Conservation (phyloP, 2,797 vertebrate species). For the Nannoperca obscura region DNA sequence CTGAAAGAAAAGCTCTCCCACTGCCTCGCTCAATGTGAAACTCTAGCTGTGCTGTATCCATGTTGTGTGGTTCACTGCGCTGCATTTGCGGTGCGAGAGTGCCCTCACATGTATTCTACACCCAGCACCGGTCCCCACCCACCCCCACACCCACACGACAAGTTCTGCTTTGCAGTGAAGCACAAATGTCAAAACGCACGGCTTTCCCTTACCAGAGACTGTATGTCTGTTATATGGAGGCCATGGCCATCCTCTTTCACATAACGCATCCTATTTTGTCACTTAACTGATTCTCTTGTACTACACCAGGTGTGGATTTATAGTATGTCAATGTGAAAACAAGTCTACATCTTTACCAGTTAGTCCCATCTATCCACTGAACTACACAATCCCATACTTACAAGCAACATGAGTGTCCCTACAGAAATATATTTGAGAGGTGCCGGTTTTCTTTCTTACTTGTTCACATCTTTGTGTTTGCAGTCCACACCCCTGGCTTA, state of each 20-base stretch:
- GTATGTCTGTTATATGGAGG: not conserved
- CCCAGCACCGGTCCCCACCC: constrained; percentile 30
- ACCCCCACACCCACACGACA: constrained; percentile 14
- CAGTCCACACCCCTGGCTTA: not conserved
- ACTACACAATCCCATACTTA: not conserved
- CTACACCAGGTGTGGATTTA: not conserved
- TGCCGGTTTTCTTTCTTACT: not conserved
- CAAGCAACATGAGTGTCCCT: not conserved
- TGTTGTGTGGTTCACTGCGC: constrained; percentile 56
- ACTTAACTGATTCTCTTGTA: not conserved
- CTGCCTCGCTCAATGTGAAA: constrained; percentile 60
- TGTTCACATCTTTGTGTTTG: not conserved
- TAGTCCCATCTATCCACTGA: not conserved
- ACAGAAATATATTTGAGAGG: not conserved
- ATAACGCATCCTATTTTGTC: constrained; percentile 8
- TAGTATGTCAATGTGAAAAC: not conserved
- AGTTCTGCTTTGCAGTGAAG: constrained; percentile 34
- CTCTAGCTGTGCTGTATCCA: constrained; percentile 62
- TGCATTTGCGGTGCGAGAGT: constrained; percentile 54
- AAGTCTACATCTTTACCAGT: not conserved
- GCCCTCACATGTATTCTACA: constrained; percentile 56
- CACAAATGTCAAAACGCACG: constrained; percentile 24
- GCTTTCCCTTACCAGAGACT: not conserved
- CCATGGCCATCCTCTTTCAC: not conserved
- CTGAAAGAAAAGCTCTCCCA: constrained; percentile 51